A percentile compares a stretch with the other conserved stretches of the same genome.
Conservation (phyloP, 2,113 vertebrate species). For the Zosterops borbonicus region DNA sequence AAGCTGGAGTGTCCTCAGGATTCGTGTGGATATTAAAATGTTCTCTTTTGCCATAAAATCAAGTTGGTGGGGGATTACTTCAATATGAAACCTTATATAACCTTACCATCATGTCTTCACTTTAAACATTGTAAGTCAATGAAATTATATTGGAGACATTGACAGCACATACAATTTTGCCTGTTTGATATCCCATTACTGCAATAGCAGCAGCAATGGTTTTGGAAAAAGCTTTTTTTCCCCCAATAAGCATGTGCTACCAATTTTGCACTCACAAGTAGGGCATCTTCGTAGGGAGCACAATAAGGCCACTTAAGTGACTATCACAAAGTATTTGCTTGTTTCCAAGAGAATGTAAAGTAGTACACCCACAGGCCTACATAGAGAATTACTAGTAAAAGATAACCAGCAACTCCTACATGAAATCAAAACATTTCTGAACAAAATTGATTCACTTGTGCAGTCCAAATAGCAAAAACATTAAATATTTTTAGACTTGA, state of each 20-base stretch:
- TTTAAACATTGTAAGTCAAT: slow-evolving; percentile 70
- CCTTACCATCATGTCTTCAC: slow-evolving; percentile 66
- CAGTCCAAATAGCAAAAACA: background rate
- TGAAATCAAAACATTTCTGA: background rate
- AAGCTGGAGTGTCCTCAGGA: background rate
- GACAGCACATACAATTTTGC: slow-evolving; percentile 73
- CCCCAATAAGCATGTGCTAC: background rate
- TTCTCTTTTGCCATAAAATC: slow-evolving; percentile 62
- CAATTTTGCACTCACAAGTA: background rate
- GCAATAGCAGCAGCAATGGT: slow-evolving; percentile 25
- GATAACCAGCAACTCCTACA: background rate
- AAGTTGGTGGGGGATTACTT: slow-evolving; percentile 58
- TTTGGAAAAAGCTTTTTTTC: slow-evolving; percentile 36
- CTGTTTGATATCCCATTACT: slow-evolving; percentile 71
- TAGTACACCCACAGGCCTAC: background rate
- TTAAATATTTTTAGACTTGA: background rate
- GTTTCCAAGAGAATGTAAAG: background rate
- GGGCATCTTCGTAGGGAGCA: slow-evolving; percentile 13
- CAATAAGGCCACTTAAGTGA: slow-evolving; percentile 33
- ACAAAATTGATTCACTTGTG: background rate
- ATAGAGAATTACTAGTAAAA: background rate
- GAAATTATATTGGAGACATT: slow-evolving; percentile 72
- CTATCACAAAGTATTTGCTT: slow-evolving; percentile 21
- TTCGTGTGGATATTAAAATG: background rate
- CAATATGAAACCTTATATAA: slow-evolving; percentile 62